Conservation (phyloP, 2,888 invertebrate genomes). For the Plebejus anna region DNA sequence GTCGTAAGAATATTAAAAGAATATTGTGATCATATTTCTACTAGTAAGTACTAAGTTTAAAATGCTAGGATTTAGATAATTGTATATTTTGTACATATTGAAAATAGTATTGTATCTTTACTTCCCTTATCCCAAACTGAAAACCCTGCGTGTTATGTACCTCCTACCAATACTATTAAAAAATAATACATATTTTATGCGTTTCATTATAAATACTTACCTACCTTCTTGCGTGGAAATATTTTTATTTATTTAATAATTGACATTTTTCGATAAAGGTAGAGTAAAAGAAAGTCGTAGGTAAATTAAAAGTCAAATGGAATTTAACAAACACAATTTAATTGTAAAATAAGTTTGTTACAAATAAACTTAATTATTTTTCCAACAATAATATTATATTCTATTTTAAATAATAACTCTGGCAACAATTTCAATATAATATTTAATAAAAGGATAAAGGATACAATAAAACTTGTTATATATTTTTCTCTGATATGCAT, state of each 20-base stretch:
- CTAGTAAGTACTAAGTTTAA: slow-evolving; percentile 59
- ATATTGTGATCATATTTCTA: slow-evolving; percentile 80
- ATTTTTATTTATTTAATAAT: no score
- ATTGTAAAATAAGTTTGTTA: background rate
- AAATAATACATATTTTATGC: slow-evolving; percentile 72
- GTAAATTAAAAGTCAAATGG: background rate
- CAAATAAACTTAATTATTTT: slow-evolving; percentile 1
- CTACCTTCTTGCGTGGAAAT: background rate
- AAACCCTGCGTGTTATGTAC: slow-evolving; percentile 81
- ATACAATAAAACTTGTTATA: background rate
- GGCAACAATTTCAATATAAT: background rate
- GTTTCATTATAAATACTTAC: slow-evolving; percentile 43
- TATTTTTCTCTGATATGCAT: slow-evolving; percentile 14
- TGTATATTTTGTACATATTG: slow-evolving; percentile 81
- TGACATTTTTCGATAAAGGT: background rate
- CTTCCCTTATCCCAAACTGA: slow-evolving; percentile 79
- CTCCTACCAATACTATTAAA: slow-evolving; percentile 82
- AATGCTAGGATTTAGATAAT: slow-evolving; percentile 72
- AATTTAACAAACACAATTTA: slow-evolving; percentile 9
- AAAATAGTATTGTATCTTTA: slow-evolving; percentile 80
- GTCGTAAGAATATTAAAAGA: slow-evolving; percentile 71
- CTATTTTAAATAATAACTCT: background rate
- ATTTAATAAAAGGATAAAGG: background rate
- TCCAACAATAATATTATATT: background rate
- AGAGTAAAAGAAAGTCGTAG: background rate